Evolutionary conservation across 1,140 invertebrate species (phyloP).

Genomic region (Zaprionus ornatus): DNA sequence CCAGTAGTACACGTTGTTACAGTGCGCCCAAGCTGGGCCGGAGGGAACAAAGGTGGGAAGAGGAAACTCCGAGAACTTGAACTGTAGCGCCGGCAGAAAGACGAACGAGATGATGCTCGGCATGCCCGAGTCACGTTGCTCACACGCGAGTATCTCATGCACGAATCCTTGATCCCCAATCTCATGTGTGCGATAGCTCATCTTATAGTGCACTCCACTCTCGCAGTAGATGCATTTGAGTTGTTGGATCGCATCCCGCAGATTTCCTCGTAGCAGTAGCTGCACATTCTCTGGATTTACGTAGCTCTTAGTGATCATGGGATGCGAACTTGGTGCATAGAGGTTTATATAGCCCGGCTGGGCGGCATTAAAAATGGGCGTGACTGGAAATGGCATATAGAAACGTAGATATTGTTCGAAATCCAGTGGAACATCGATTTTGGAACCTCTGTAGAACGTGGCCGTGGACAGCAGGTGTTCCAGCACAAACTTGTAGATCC

Average conservation of each 20-base stretch:
- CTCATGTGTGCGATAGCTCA: constrained; percentile 57
- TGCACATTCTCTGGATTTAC: constrained; percentile 57
- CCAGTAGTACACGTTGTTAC: constrained; percentile 52
- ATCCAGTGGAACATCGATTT: constrained; percentile 53
- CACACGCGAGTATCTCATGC: constrained; percentile 54
- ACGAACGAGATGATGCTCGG: constrained; percentile 61
- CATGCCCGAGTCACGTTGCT: constrained; percentile 43
- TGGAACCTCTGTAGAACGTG: constrained; percentile 57
- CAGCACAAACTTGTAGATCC: constrained; percentile 50
- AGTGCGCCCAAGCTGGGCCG: constrained; percentile 50
- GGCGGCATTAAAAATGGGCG: constrained; percentile 50
- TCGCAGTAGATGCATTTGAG: constrained; percentile 30
- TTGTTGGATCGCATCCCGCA: constrained; percentile 41
- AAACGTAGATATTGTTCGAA: constrained; percentile 63
- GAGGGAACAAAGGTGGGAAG: constrained; percentile 48
- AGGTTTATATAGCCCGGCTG: constrained; percentile 59
- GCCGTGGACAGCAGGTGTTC: constrained; percentile 47
- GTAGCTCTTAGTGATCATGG: constrained; percentile 49
- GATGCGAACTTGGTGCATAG: constrained; percentile 36
- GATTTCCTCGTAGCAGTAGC: constrained; percentile 48
- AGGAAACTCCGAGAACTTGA: constrained; percentile 47
- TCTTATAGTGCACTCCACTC: constrained; percentile 44
- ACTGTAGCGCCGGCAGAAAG: constrained; percentile 54
- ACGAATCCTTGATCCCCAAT: constrained; percentile 62
- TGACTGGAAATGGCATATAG: constrained; percentile 51